Evolutionary conservation across 2,113 vertebrate genomes (phyloP).

Genomic region (Cyanistes caeruleus): DNA sequence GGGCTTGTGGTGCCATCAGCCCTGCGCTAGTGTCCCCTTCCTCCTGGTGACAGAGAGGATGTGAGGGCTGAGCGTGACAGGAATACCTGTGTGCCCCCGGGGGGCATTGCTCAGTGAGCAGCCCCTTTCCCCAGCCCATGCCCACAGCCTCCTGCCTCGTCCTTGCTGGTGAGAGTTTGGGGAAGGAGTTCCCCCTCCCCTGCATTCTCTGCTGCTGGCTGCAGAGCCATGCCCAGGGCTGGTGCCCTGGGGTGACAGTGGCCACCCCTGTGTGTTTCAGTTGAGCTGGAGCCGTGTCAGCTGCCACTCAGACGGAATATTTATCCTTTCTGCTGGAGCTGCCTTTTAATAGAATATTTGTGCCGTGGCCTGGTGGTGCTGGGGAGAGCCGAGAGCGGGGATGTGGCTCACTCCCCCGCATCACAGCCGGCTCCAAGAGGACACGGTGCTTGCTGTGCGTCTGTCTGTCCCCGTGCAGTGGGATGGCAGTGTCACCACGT

Average conservation of each 20-base stretch:
- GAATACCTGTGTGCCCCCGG: fast-evolving
- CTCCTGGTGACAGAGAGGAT: neutral
- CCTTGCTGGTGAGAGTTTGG: neutral
- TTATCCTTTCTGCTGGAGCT: constrained; percentile 36
- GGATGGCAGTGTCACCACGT: neutral
- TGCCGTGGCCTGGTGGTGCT: neutral
- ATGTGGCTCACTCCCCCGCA: fast-evolving
- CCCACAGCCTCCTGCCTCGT: neutral
- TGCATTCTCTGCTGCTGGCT: neutral
- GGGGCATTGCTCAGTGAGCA: neutral
- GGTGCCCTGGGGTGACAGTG: neutral
- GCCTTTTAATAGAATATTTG: neutral
- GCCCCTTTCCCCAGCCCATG: neutral
- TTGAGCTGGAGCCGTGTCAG: neutral
- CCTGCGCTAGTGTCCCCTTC: neutral
- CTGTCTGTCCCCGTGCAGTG: neutral
- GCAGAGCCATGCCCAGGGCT: fast-evolving
- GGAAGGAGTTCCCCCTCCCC: neutral
- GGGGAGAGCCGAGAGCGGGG: neutral
- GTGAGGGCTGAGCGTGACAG: fast-evolving
- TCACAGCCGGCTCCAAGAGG: fast-evolving
- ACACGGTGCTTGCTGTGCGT: neutral
- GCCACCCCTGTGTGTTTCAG: neutral
- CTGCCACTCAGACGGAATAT: neutral
- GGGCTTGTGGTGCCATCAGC: fast-evolving